Evolutionary conservation across 2,797 vertebrate genomes (phyloP).

Genomic region (Neomorphus geoffroyi): DNA sequence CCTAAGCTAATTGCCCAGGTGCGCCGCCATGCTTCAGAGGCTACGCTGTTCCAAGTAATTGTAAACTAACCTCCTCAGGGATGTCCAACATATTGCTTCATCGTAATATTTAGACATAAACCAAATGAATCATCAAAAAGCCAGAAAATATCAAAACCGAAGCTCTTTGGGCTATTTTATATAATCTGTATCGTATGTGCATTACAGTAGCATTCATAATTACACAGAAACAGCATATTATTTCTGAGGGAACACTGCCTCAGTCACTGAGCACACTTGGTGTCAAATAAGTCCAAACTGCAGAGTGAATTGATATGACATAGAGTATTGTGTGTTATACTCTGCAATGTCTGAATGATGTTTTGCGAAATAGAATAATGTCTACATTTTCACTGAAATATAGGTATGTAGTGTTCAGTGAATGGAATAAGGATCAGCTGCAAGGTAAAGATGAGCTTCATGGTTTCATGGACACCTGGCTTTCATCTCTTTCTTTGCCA

Average conservation of each 20-base stretch:
- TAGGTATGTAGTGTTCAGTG: not conserved
- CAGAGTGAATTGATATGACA: not conserved
- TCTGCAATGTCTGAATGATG: slow-evolving; percentile 8
- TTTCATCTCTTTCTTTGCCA: not conserved
- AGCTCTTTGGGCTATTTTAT: not conserved
- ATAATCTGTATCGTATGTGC: not conserved
- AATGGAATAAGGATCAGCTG: not conserved
- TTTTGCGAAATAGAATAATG: not conserved
- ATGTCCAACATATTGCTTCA: not conserved
- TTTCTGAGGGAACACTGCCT: not conserved
- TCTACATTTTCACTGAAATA: not conserved
- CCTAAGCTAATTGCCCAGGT: slow-evolving; percentile 27
- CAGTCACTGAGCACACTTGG: not conserved
- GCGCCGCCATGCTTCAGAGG: slow-evolving; percentile 10
- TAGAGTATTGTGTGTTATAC: not conserved
- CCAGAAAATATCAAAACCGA: not conserved
- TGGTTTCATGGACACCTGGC: not conserved
- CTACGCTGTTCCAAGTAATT: not conserved
- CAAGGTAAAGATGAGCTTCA: not conserved
- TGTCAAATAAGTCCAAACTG: not conserved
- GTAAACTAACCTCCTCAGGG: slow-evolving; percentile 10
- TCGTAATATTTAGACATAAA: slow-evolving; percentile 36
- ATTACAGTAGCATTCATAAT: not conserved
- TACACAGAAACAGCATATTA: not conserved
- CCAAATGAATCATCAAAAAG: slow-evolving; percentile 37